Percentiles rank a stretch among this genome's conserved stretches.
Conservation (phyloP, 2,888 invertebrate genomes). For the Cryptus viduatorius region DNA sequence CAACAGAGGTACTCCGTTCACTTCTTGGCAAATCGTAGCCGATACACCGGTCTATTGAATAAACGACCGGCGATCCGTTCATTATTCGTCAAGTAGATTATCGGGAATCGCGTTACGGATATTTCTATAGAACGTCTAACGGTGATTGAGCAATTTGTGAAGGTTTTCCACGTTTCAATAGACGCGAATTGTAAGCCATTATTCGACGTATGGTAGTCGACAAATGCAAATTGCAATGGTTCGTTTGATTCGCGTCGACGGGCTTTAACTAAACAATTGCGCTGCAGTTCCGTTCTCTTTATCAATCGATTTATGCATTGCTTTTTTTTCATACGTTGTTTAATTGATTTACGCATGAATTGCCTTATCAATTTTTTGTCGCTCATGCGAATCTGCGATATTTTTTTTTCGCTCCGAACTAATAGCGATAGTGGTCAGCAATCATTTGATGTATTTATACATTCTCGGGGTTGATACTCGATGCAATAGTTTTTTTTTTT, state of each 20-base stretch:
- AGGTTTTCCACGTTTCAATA: neutral
- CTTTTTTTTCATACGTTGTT: neutral
- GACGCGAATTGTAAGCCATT: neutral
- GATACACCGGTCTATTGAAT: neutral
- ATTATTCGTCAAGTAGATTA: neutral
- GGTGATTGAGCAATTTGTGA: conserved; percentile 19
- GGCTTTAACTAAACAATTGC: conserved; percentile 21
- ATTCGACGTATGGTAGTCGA: neutral
- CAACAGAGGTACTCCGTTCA: neutral
- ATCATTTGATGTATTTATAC: conserved; percentile 30
- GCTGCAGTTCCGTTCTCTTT: conserved; percentile 21
- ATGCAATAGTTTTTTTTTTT: conserved; percentile 3
- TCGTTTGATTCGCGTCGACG: conserved; percentile 27
- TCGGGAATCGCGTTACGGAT: neutral
- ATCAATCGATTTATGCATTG: neutral
- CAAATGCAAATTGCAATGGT: conserved; percentile 12
- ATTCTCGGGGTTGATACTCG: conserved; percentile 3
- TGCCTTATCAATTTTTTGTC: conserved; percentile 12
- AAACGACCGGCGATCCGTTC: neutral
- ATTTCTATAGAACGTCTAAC: neutral
- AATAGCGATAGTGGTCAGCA: neutral
- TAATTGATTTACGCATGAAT: conserved; percentile 1
- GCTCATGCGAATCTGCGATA: neutral
- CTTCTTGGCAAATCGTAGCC: conserved; percentile 3
- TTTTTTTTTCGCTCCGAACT: neutral